A percentile compares a stretch with the other conserved stretches of the same genome.
These are phyloP conservation scores for Lithophane ornitopus DNA, from an alignment of 2,888 invertebrate genomes.

Conservation along the genomic window DNA sequence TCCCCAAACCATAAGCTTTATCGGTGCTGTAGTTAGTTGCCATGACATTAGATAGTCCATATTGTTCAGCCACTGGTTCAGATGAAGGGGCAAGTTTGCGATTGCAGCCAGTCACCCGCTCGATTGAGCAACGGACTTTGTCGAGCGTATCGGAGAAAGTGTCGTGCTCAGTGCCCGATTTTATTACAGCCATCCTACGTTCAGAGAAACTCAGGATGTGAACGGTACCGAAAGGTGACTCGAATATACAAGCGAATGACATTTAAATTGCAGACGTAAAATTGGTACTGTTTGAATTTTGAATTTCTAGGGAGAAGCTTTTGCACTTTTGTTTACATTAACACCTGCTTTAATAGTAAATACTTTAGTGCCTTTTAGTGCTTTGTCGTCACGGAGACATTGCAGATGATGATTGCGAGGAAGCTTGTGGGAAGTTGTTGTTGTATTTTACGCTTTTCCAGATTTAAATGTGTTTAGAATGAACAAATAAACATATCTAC, in stretches of 20 bases:
- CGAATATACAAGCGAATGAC: constrained; percentile 59
- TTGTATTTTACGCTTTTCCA: not conserved
- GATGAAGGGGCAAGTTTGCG: constrained; percentile 58
- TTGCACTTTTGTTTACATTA: constrained; percentile 33
- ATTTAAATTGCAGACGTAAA: constrained; percentile 55
- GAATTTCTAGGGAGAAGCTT: constrained; percentile 28
- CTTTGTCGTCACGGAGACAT: constrained; percentile 1
- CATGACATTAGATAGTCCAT: constrained; percentile 33
- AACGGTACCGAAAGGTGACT: constrained; percentile 60
- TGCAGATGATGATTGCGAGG: not conserved
- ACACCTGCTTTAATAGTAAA: constrained; percentile 7
- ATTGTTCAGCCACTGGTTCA: constrained; percentile 48
- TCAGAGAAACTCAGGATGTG: constrained; percentile 72
- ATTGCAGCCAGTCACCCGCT: constrained; percentile 60
- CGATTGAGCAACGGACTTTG: constrained; percentile 64
- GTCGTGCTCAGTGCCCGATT: constrained; percentile 62
- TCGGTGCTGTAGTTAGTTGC: not conserved
- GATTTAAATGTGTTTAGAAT: not conserved
- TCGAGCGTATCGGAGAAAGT: constrained; percentile 69
- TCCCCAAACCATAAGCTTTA: constrained; percentile 11
- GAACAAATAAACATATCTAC: not conserved
- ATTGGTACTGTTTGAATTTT: constrained; percentile 44
- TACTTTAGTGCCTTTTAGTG: constrained; percentile 25
- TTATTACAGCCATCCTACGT: constrained; percentile 66
- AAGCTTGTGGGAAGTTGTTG: not conserved